Evolutionary conservation across 2,113 vertebrate genomes (phyloP).

Genomic region (Eidolon helvum): DNA sequence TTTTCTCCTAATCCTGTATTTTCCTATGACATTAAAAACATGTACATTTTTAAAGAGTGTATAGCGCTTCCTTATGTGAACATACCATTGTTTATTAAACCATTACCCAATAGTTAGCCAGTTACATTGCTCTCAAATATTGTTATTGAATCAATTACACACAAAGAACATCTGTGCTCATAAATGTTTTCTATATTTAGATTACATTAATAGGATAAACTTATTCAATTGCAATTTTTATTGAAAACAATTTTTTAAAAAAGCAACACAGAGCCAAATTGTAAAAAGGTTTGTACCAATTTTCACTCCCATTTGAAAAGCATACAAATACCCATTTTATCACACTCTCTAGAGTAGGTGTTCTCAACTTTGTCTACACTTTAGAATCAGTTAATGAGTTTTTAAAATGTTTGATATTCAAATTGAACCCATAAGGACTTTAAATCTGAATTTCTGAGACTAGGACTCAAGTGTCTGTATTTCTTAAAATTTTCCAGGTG

Average conservation of each 20-base stretch:
- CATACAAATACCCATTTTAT: background rate
- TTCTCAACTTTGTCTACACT: background rate
- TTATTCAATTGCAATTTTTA: background rate
- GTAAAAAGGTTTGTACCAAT: background rate
- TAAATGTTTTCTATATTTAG: background rate
- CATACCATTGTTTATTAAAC: background rate
- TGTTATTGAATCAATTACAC: background rate
- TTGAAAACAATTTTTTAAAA: background rate
- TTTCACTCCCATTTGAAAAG: background rate
- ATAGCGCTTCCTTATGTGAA: background rate
- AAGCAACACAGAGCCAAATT: background rate
- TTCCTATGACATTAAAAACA: background rate
- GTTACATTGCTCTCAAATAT: background rate
- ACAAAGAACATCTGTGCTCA: background rate
- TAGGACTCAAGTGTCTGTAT: background rate
- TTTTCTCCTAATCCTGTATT: background rate
- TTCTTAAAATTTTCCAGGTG: background rate
- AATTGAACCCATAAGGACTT: background rate
- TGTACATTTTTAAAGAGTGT: background rate
- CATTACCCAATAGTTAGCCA: background rate
- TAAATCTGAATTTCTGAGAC: slow-evolving; percentile 7
- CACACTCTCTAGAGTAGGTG: background rate
- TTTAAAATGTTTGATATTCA: background rate
- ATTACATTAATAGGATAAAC: background rate
- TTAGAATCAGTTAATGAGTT: background rate